Base-by-base conservation (phyloP, 2,797 vertebrate genomes). In the Glossophaga mutica region DNA sequence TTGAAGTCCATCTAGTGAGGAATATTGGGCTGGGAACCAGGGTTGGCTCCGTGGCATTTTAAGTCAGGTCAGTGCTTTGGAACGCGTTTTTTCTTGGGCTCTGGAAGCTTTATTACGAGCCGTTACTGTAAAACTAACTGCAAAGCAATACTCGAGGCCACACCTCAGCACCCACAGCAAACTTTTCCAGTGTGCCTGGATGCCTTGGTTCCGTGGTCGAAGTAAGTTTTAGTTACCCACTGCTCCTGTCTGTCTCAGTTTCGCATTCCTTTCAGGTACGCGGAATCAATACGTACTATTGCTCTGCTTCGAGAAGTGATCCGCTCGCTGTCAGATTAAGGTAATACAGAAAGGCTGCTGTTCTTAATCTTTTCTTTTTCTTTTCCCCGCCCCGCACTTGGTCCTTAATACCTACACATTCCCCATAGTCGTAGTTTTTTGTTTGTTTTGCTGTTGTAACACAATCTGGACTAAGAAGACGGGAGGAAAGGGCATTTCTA, bases 151-250 rank as follows among this genome's bases (percentile, higher is more conserved):
- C 16, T 83, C 19, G 62, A 21, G 21, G 34, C 44, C 42, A 34
- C 1, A 2, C 42, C 50, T 34, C 8, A 19, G 0, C 22, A 44
- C 18, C 15, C 19, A n/a, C 5, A 76, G 29, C 34, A 74, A 67
- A 32, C 4, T 44, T n/a, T 62, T 1, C 1, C 0, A 0, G 2
- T 48, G 29, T 48, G 26, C 37, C 29, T 50, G 6, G 5, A 2
- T 48, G 29, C 19, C 44, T 44, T 15, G 10, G 24, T 46, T 68
- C 6, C 37, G 34, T 82, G 15, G 1, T 44, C 48, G 3, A n/a
- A 50, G 50, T 18, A n/a, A 21, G 65, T 81, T 62, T 34, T 50
- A 34, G 11, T 37, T 88, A 29, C 22, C n/a, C 18, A 50, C 8
- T 6, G 9, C 9, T 5, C 12, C n/a, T 50, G 37, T 67, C n/a